Evolutionary conservation across 1,140 invertebrate genomes (phyloP).

Genomic region (Palaemon carinicauda): DNA sequence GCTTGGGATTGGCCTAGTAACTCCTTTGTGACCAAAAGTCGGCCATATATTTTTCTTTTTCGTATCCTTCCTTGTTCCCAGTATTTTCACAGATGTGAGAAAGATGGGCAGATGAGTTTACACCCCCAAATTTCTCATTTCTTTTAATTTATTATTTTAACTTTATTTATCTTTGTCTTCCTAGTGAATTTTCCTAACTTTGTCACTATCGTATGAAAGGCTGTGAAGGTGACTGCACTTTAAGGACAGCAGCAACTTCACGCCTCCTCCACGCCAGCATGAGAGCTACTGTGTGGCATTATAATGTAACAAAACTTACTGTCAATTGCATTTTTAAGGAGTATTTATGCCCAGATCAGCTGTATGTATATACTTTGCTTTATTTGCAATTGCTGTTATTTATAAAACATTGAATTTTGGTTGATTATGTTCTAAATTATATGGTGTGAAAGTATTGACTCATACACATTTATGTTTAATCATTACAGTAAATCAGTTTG

Average conservation of each 20-base stretch:
- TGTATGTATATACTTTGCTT: constrained; percentile 38
- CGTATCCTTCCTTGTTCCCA: neutral
- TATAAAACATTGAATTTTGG: neutral
- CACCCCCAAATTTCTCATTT: neutral
- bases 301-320: constrained; percentile 17
- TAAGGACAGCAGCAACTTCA: neutral
- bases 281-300: constrained; percentile 48
- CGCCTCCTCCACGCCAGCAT: constrained; percentile 18
- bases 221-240: neutral
- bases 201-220: neutral
- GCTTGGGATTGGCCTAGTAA: constrained; percentile 30
- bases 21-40: neutral
- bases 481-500: constrained; percentile 10
- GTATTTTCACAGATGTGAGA: neutral
- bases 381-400: neutral
- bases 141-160: neutral
- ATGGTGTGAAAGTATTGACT: constrained; percentile 39
- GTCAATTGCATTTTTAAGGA: constrained; percentile 36
- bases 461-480: constrained; percentile 45
- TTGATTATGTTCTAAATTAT: constrained; percentile 11
- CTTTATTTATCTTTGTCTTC: neutral
- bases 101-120: no score
- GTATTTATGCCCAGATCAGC: constrained; percentile 45
- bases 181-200: neutral
- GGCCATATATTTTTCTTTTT: neutral